phyloP scores from a whole-genome alignment of 1,140 invertebrate genomes.

The Drosophila hydei region DNA sequence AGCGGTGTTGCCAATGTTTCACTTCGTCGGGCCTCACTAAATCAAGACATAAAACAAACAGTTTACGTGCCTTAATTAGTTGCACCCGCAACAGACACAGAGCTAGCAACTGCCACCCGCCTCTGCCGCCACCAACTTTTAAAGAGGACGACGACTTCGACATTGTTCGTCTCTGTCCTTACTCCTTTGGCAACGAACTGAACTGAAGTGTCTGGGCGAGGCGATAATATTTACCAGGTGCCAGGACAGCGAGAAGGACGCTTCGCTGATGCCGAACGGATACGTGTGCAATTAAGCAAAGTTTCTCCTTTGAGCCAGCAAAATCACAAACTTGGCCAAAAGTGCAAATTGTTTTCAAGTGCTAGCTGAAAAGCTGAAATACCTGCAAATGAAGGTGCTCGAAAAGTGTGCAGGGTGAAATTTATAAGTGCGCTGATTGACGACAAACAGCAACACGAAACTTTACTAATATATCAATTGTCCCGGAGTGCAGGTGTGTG shows the following conservation, averaged over 20 bases:
- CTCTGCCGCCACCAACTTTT: no score
- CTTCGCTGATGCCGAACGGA: conserved; percentile 6
- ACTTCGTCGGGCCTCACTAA: conserved; percentile 18
- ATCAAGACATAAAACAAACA: conserved; percentile 61
- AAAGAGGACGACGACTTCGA: conserved; percentile 19
- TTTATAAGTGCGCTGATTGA: not conserved
- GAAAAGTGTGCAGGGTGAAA: conserved; percentile 33
- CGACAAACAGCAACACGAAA: conserved; percentile 2
- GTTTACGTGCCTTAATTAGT: conserved; percentile 73
- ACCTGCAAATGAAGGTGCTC: conserved; percentile 50
- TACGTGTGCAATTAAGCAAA: conserved; percentile 30
- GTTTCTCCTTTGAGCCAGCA: conserved; percentile 2
- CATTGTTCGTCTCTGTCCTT: not conserved
- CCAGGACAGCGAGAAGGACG: conserved; percentile 28
- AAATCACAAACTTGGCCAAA: conserved; percentile 16
- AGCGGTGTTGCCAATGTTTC: conserved; percentile 27
- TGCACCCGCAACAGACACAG: conserved; percentile 34
- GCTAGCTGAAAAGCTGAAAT: not conserved
- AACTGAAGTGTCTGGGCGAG: conserved; percentile 36
- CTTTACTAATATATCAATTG: not conserved
- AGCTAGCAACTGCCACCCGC: not conserved
- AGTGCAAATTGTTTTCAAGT: conserved; percentile 65
- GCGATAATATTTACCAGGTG: conserved; percentile 45
- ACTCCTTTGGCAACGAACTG: conserved; percentile 10
- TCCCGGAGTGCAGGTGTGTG: no score